A percentile compares a stretch with the other conserved stretches of the same genome.
These are phyloP conservation scores for Amazona guildingii DNA, from an alignment of 2,113 vertebrate species.

Conservation along the genomic window DNA sequence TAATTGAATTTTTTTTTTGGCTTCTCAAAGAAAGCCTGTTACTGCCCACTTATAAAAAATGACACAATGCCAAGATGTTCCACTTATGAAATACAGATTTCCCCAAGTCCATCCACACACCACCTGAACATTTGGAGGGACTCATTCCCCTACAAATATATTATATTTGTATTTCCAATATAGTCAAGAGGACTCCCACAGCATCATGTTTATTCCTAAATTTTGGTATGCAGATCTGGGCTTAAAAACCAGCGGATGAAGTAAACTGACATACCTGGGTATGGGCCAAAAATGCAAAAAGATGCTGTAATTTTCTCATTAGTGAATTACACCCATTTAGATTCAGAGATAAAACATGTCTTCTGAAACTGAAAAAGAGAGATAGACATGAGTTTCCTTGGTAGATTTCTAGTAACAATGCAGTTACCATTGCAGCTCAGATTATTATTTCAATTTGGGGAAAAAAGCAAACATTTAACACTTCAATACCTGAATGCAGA, in stretches of 20 bases:
- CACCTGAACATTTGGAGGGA: neutral
- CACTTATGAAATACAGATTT: neutral
- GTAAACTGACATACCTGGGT: conserved; percentile 85
- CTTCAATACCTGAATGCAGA: neutral
- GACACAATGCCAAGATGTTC: neutral
- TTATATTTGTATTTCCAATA: neutral
- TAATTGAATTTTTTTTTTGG: neutral
- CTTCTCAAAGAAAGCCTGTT: neutral
- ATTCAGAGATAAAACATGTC: conserved; percentile 89
- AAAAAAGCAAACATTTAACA: neutral
- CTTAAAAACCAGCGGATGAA: neutral
- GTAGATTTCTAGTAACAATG: neutral
- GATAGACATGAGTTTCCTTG: neutral
- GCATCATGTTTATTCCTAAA: neutral
- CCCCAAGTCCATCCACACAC: neutral
- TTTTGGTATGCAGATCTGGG: neutral
- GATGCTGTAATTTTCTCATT: conserved; percentile 95
- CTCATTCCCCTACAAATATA: neutral
- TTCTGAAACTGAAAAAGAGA: conserved; percentile 85
- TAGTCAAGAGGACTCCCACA: neutral
- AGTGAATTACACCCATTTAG: conserved; percentile 88
- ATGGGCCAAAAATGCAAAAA: conserved; percentile 96
- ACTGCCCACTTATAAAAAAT: neutral
- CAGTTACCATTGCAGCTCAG: neutral
- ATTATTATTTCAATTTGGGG: neutral